phyloP scores from a whole-genome alignment of 1,140 invertebrate species.

The Drosophila navojoa region DNA sequence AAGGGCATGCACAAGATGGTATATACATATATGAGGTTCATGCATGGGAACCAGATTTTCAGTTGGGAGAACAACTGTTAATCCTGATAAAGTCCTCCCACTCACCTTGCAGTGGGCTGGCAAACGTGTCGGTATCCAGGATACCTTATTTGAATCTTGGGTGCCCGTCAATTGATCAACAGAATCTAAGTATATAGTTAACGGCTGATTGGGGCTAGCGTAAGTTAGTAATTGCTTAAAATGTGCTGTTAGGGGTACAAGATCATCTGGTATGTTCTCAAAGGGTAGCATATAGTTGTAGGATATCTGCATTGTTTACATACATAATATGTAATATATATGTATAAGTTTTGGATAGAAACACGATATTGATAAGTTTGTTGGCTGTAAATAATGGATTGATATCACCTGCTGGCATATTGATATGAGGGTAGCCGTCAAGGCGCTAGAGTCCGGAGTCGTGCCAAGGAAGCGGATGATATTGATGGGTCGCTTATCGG shows the following conservation, averaged over 20 bases:
- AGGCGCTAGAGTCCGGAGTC: constrained; percentile 97
- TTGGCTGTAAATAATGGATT: constrained; percentile 28
- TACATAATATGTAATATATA: neutral
- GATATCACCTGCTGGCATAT: constrained; percentile 94
- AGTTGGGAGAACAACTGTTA: constrained; percentile 1
- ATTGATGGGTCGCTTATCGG: constrained; percentile 91
- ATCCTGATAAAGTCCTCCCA: constrained; percentile 1
- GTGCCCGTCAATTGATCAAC: constrained; percentile 98
- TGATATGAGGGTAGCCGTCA: constrained; percentile 96
- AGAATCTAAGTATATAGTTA: constrained; percentile 95
- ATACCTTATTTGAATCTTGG: constrained; percentile 96
- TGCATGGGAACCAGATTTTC: neutral
- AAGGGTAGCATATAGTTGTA: constrained; percentile 97
- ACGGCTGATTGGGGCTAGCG: constrained; percentile 91
- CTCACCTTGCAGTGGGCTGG: constrained; percentile 95
- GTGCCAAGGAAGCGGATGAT: constrained; percentile 97
- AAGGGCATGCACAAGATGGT: constrained; percentile 15
- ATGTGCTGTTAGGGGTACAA: constrained; percentile 97
- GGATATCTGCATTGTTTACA: constrained; percentile 88
- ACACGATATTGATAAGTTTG: constrained; percentile 21
- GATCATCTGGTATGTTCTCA: constrained; percentile 97
- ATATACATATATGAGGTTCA: constrained; percentile 5
- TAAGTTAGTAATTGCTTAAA: constrained; percentile 96
- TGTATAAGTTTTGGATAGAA: constrained; percentile 12
- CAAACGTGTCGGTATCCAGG: constrained; percentile 96